Base-by-base conservation (phyloP, 1,140 invertebrate species). In the Cydia amplana region DNA sequence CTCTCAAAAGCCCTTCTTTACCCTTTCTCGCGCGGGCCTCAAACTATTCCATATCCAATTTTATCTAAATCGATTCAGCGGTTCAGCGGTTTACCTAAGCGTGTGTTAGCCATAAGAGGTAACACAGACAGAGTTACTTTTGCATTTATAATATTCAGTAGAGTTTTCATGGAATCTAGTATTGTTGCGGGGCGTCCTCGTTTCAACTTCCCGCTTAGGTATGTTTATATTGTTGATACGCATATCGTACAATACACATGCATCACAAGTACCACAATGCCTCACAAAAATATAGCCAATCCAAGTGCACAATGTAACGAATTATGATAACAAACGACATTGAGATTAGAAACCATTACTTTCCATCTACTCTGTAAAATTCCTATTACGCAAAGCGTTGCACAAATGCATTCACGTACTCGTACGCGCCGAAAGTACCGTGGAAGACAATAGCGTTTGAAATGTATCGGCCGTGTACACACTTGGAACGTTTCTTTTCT, bases 321-420 rank as follows among this genome's bases (percentile, higher is more conserved):
- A 82, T 84, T 83, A 80, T 80, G 84, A 82, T 85, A 83, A 84
- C 84, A 80, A 18, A 80, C 80, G 79, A 80, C 80, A 81, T 81
- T 84, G 80, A 83, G 84, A 84, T 84, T 84, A 84, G 82, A 84
- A 86, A 86, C 82, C 77, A 86, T 84, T 86, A 84, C 82, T 86
- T 86, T 84, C 84, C 65, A 40, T 79, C 80, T 80, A 79, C 76
- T 79, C 76, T 80, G 80, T 81, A 80, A 82, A 83, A 80, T 84
- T 84, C 78, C 79, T 79, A 84, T 84, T 84, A 76, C 79, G 81
- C 75, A 85, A 85, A 75, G 28, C 36, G 73, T 75, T 67, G 55
- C 72, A 55, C 72, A 60, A 78, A 78, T 74, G 75, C 74, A 77
- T 67, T 78, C 76, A 78, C 79, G 80, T 78, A 77, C 51, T 25